Evolutionary conservation across 1,140 invertebrate genomes (phyloP).

Genomic region (Pararge aegeria): DNA sequence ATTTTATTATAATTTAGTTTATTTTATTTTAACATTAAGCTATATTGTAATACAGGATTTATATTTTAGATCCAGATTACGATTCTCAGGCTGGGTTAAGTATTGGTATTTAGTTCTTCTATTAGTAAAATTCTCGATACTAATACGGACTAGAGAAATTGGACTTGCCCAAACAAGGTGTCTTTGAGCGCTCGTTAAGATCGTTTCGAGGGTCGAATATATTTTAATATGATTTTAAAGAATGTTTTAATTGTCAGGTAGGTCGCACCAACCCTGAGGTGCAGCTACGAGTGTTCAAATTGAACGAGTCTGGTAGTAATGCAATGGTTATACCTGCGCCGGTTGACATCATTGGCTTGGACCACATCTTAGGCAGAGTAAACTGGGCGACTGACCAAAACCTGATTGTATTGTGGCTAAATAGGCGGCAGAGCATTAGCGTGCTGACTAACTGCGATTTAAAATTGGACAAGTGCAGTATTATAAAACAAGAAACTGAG

Average conservation of each 20-base stretch:
- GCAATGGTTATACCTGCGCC: constrained; percentile 75
- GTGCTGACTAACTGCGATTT: constrained; percentile 80
- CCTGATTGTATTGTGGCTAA: constrained; percentile 90
- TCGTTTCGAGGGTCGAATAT: too few species aligned
- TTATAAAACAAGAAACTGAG: constrained; percentile 61
- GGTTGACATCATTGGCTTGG: constrained; percentile 67
- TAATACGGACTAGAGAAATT: too few species aligned
- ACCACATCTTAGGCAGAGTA: constrained; percentile 83
- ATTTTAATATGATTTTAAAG: constrained; percentile 4
- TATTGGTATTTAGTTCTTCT: too few species aligned
- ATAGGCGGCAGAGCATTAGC: constrained; percentile 89
- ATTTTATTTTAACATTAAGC: too few species aligned
- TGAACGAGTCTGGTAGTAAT: constrained; percentile 38
- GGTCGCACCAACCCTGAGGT: constrained; percentile 89
- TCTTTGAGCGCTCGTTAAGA: too few species aligned
- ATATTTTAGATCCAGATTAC: too few species aligned
- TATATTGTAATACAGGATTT: too few species aligned
- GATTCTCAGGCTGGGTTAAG: too few species aligned
- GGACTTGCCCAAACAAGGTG: too few species aligned
- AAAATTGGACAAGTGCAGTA: constrained; percentile 69
- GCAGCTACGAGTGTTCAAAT: constrained; percentile 82
- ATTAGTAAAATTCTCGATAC: too few species aligned
- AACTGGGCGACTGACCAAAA: constrained; percentile 87
- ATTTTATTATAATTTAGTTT: too few species aligned
- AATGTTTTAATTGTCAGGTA: constrained; percentile 76